phyloP scores from a whole-genome alignment of 2,888 invertebrate species.

The Nematopogon swammerdamellus region DNA sequence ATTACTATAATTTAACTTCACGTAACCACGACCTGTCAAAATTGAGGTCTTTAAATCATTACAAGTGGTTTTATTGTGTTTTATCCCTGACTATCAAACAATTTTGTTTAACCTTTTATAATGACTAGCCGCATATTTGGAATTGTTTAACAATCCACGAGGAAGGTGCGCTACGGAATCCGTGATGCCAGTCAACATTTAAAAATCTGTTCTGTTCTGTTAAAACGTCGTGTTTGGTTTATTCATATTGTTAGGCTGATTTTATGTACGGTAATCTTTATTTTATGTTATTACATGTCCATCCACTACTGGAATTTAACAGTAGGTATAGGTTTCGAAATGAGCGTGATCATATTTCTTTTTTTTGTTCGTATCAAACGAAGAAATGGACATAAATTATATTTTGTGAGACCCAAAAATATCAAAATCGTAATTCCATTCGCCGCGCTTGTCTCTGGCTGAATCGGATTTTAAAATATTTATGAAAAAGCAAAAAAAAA shows the following conservation, averaged over 20 bases:
- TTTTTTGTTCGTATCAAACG: background rate
- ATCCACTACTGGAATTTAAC: too few relatives aligned
- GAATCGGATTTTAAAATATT: constrained; percentile 56
- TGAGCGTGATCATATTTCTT: too few relatives aligned
- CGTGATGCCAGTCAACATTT: too few relatives aligned
- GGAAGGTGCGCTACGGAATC: constrained; percentile 17
- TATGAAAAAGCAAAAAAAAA: constrained; percentile 29
- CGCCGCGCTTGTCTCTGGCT: constrained; percentile 47
- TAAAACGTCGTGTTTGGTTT: too few relatives aligned
- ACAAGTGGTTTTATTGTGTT: constrained; percentile 37
- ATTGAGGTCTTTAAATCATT: constrained; percentile 52
- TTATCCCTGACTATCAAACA: constrained; percentile 18
- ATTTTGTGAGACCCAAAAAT: constrained; percentile 34
- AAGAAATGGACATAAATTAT: constrained; percentile 39
- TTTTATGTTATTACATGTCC: too few relatives aligned
- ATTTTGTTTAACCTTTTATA: constrained; percentile 52
- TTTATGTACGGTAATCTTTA: too few relatives aligned
- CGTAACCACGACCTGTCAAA: constrained; percentile 52
- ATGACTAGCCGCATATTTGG: constrained; percentile 37
- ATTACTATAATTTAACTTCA: constrained; percentile 53
- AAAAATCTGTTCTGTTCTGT: too few relatives aligned
- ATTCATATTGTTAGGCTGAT: too few relatives aligned
- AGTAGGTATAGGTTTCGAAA: too few relatives aligned
- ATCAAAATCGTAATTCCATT: constrained; percentile 55
- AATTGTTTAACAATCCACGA: constrained; percentile 47